phyloP scores from a whole-genome alignment of 2,888 invertebrate genomes.

The Ophion ventricosus region DNA sequence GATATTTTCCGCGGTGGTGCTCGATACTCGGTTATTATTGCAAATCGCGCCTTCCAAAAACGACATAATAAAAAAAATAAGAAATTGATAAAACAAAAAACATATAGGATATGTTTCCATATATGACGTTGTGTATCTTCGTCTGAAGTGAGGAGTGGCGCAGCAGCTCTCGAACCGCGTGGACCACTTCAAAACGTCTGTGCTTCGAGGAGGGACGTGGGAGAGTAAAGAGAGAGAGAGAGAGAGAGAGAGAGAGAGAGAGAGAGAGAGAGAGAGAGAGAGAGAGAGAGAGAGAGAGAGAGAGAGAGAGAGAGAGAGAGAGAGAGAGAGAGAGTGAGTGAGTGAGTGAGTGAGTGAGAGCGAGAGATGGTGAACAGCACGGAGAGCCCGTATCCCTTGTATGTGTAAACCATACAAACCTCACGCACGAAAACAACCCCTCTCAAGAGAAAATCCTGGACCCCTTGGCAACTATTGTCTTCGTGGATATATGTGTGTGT shows the following conservation, averaged over 20 bases:
- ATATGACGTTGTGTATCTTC: conserved; percentile 2
- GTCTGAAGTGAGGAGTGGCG: conserved; percentile 3
- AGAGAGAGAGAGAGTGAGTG: neutral
- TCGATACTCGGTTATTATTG: too few relatives aligned
- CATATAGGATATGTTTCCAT: neutral
- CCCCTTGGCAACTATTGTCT: conserved; percentile 5
- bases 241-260: too few relatives aligned
- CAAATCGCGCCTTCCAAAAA: too few relatives aligned
- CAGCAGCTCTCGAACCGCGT: conserved; percentile 15
- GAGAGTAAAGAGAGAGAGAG: too few relatives aligned
- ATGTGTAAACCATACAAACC: conserved; percentile 39
- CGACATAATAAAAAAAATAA: too few relatives aligned
- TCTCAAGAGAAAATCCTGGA: conserved; percentile 17
- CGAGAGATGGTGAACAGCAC: conserved; percentile 10
- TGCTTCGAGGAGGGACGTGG: conserved; percentile 8
- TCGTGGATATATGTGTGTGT: conserved; percentile 8
- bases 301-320: too few relatives aligned
- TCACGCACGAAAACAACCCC: conserved; percentile 69
- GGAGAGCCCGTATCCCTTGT: neutral
- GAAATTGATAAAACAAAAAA: too few relatives aligned
- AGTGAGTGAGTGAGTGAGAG: too few relatives aligned
- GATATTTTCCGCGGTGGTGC: too few relatives aligned
- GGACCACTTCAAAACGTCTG: conserved; percentile 29
- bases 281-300: too few relatives aligned
- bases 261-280: neutral